phyloP scores from a whole-genome alignment of 2,113 vertebrate species.

The Cathartes aura region DNA sequence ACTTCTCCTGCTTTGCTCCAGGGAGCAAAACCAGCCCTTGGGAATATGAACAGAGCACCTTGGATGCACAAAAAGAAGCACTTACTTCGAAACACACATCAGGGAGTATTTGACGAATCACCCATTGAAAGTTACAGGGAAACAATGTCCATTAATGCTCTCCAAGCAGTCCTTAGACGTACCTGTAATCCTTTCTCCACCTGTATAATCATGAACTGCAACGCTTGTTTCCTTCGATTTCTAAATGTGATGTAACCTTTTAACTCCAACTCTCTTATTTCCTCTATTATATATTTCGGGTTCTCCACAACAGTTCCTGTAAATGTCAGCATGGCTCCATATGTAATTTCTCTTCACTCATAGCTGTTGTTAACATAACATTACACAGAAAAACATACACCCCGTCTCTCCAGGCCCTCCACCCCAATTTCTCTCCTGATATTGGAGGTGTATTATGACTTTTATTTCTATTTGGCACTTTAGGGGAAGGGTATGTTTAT shows the following conservation, averaged over 20 bases:
- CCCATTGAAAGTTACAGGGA: neutral
- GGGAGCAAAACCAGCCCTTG: neutral
- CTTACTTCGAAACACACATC: neutral
- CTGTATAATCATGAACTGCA: neutral
- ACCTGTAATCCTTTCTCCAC: neutral
- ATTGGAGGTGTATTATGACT: neutral
- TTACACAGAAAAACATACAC: neutral
- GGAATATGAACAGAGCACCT: neutral
- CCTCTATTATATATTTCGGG: neutral
- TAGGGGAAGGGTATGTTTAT: neutral
- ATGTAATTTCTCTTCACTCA: neutral
- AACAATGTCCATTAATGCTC: neutral
- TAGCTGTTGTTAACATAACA: neutral
- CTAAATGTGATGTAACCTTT: neutral
- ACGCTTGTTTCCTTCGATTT: neutral
- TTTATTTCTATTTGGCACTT: slow-evolving; percentile 4
- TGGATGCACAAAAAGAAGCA: neutral
- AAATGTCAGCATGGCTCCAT: neutral
- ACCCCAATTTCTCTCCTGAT: neutral
- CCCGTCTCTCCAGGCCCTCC: neutral
- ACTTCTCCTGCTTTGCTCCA: neutral
- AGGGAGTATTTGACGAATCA: neutral
- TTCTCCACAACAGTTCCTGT: neutral
- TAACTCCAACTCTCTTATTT: neutral
- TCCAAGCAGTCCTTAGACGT: neutral